Conservation (phyloP, 2,113 vertebrate genomes). For the Promerops cafer region DNA sequence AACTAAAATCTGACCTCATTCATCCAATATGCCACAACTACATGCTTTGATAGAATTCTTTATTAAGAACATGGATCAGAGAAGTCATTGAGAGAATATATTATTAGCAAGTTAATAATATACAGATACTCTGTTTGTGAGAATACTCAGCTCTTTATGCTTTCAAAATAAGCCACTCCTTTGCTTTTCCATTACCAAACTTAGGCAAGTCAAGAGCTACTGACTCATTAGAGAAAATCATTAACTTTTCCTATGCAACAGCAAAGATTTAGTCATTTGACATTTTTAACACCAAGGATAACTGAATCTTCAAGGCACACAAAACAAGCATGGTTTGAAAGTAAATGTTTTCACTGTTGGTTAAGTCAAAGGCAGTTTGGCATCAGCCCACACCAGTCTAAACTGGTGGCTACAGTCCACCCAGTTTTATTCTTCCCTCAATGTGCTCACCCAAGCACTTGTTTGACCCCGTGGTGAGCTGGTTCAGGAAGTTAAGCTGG, state of each 20-base stretch:
- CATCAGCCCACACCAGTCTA: background rate
- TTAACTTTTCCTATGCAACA: conserved; percentile 39
- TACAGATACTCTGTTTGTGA: background rate
- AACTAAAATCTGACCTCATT: background rate
- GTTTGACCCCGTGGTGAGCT: background rate
- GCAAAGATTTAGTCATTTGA: conserved; percentile 55
- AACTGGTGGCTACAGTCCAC: background rate
- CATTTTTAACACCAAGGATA: conserved; percentile 47
- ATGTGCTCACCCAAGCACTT: background rate
- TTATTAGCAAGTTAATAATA: background rate
- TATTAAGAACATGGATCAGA: background rate
- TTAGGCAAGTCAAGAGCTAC: conserved; percentile 34
- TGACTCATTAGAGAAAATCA: conserved; percentile 53
- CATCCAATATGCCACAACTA: background rate
- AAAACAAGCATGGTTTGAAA: conserved; percentile 10
- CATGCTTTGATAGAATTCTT: background rate
- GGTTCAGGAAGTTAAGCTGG: background rate
- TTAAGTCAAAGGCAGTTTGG: background rate
- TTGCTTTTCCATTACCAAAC: conserved; percentile 34
- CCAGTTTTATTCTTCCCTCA: background rate
- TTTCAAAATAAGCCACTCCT: background rate
- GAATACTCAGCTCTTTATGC: background rate
- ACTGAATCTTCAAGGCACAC: background rate
- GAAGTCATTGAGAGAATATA: background rate
- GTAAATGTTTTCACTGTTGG: background rate